Evolutionary conservation across 35 echinoderm and acorn worm species (phyloP).

Genomic region (Acanthaster planci): DNA sequence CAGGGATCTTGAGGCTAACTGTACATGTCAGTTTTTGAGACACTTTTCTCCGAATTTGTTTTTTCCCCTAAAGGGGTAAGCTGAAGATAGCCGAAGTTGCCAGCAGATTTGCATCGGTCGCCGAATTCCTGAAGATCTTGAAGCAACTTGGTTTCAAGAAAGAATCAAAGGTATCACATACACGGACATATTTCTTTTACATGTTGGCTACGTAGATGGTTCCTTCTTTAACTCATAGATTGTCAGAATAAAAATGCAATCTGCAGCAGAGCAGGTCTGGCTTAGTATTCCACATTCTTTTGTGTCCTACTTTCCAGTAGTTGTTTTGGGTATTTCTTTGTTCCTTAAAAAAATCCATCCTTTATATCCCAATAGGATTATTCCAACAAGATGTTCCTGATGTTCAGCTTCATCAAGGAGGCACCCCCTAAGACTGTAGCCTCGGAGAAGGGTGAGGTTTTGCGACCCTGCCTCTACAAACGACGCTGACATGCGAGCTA

Average conservation of each 20-base stretch:
- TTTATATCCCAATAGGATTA: slow-evolving; percentile 58
- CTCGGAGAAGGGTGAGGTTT: slow-evolving; percentile 28
- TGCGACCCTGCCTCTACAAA: slow-evolving; percentile 86
- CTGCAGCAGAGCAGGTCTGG: no score
- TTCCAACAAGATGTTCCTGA: slow-evolving; percentile 80
- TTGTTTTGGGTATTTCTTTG: neutral
- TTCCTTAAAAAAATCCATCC: no score
- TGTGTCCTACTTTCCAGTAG: neutral
- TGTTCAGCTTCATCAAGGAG: slow-evolving; percentile 74
- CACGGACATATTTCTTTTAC: neutral
- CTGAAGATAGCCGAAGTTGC: slow-evolving; percentile 92
- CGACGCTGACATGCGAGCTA: slow-evolving; percentile 60
- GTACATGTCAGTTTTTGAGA: no score
- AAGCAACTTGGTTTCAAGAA: slow-evolving; percentile 72
- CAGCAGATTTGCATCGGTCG: slow-evolving; percentile 72
- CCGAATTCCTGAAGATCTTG: slow-evolving; percentile 58
- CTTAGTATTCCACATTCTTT: no score
- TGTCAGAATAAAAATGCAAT: neutral
- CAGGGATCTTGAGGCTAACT: no score
- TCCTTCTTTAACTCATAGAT: no score
- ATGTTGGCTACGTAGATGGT: neutral
- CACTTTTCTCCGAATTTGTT: no score
- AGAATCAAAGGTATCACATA: slow-evolving; percentile 55
- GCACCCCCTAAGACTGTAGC: slow-evolving; percentile 16
- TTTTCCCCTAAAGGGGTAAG: slow-evolving; percentile 55